Evolutionary conservation across 1,140 invertebrate species (phyloP), one percentile per base, ranked within the genome.

Genomic region (Drosophila baimaii): DNA sequence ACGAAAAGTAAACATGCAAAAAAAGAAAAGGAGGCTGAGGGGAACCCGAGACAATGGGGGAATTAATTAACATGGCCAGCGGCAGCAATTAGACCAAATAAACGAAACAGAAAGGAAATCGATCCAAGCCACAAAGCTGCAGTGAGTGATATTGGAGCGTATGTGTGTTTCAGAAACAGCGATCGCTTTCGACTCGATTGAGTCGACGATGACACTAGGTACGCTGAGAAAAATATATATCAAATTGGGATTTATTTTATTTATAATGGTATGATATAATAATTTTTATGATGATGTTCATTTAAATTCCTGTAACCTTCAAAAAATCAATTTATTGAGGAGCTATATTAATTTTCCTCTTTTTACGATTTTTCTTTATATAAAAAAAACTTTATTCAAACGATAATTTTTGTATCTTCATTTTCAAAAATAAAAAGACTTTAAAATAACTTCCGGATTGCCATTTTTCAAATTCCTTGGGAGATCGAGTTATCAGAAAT

Each of bases 61-160:
- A 72, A 71, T 81, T 81, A 81, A 81, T 81, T 81, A 81, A 73
- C 61, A 74, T 68, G 59, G 41, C 79, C 72, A 58, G 49, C 65
- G 44, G 46, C 75, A 61, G 54, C 79, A 63, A 70, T 74, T 65
- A 75, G 59, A 74, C 68, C 56, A 73, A 71, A 61, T 61, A 70
- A 73, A 62, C 43, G 64, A 47, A 47, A 69, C 49, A 25, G 43
- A 73, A 73, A 73, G 55, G 37, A 61, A 73, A 73, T 73, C 46
- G 56, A 73, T 72, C 19, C 68, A 27, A 31, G 37, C n/a, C 17
- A 31, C 17, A 44, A 23, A 35, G 12, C 25, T 21, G 17, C 5
- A 41, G 10, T 43, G 15, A 49, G 2, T 58, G 47, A 49, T 37
- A n/a, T 37, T 59, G 10, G 25, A 23, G 13, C 25, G n/a, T 13